Evolutionary conservation across 1,140 invertebrate genomes (phyloP), one percentile per base, ranked within the genome.

Genomic region (Zaprionus capensis): DNA sequence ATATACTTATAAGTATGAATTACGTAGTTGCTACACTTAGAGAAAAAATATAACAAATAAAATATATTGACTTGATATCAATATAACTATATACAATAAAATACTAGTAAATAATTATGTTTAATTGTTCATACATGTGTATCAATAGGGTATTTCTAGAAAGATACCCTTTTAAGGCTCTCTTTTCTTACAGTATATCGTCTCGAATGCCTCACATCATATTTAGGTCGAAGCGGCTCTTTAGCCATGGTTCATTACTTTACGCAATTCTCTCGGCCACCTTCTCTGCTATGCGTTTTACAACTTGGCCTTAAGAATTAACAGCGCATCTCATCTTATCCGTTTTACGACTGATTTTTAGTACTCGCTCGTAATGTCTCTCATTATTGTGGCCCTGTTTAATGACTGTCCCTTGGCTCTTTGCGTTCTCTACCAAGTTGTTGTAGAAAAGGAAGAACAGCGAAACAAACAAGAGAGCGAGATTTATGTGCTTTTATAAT

Each of bases 311-410:
- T 67, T 69, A 56, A 71, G 61, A 73, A 78, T 73, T 51, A 72
- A 68, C 56, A 41, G 24, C 51, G 70, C 62, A 65, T 71, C 72
- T 55, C 69, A 80, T 80, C 74, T 78, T 49, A 82, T 88, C 77
- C 71, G 73, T 70, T 88, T 87, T 76, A 87, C 78, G 83, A 80
- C 80, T 83, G 41, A 78, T 71, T 88, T 83, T 88, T 75, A 86
- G 73, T 83, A 71, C 84, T 70, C 63, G 31, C 55, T 57, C 41
- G 79, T 86, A 80, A 86, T 80, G 83, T 63, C 59, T 72, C 77
- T 83, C 83, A 83, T 87, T 88, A 87, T 72, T 69, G 64, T 75
- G 83, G 73, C 67, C 61, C 51, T 59, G 70, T 88, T 88, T 78
- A 80, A 79, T 87, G 77, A 75, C 69, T 56, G 49, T 77, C 53